phyloP scores from a whole-genome alignment of 2,888 invertebrate genomes.

The Eupithecia vulgata region DNA sequence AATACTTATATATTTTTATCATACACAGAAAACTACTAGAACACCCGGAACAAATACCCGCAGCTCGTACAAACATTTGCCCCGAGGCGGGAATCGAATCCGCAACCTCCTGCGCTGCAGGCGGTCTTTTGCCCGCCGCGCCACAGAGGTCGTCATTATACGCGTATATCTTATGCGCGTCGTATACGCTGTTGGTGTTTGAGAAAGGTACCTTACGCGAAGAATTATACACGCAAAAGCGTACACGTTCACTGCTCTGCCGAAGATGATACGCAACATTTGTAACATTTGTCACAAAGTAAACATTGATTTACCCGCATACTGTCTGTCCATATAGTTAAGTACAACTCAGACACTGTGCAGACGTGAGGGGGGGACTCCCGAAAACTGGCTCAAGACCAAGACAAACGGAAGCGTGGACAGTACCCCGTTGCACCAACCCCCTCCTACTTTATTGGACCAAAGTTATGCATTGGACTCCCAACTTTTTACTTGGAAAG shows the following conservation, averaged over 20 bases:
- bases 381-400: conserved; percentile 45
- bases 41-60: no score
- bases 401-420: conserved; percentile 42
- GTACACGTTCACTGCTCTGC: neutral
- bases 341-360: conserved; percentile 35
- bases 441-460: conserved; percentile 33
- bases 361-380: conserved; percentile 33
- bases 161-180: no score
- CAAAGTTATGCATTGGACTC: conserved; percentile 33
- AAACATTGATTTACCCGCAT: conserved; percentile 29
- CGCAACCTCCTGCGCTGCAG: no score
- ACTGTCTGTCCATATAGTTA: conserved; percentile 32
- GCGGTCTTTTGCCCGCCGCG: no score
- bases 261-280: conserved; percentile 12
- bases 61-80: no score
- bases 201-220: no score
- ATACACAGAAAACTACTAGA: no score
- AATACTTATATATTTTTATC: no score
- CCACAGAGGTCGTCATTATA: no score
- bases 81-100: no score
- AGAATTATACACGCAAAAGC: neutral
- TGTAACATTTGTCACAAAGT: conserved; percentile 24
- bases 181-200: no score
- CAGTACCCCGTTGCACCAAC: conserved; percentile 33
- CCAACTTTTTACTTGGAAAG: conserved; percentile 32